Conservation (phyloP, 2,797 vertebrate species). For the Myotis myotis region DNA sequence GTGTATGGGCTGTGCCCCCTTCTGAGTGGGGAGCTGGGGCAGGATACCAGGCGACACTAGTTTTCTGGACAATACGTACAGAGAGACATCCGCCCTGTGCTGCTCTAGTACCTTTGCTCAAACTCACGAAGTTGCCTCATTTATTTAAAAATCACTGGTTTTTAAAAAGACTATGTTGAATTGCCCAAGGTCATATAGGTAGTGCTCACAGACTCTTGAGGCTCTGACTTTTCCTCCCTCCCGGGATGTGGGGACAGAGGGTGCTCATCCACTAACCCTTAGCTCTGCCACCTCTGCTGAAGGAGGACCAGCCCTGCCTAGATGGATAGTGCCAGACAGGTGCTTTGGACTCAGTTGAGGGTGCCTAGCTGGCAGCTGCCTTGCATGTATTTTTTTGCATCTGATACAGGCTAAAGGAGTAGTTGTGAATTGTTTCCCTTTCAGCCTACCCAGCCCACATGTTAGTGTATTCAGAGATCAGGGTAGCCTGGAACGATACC, state of each 20-base stretch:
- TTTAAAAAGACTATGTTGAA: background rate
- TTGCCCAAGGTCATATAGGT: constrained; percentile 55
- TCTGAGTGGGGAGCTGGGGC: constrained; percentile 57
- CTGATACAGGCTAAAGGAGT: background rate
- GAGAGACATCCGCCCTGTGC: background rate
- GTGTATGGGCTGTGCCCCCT: constrained; percentile 67
- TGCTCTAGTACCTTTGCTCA: background rate
- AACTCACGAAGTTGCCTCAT: background rate
- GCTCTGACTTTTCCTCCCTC: background rate
- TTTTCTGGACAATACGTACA: background rate
- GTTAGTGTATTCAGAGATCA: background rate
- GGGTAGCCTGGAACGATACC: background rate
- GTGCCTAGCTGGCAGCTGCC: background rate
- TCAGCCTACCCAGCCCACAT: background rate
- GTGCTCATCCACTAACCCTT: background rate
- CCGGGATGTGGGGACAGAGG: background rate
- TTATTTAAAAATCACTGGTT: background rate
- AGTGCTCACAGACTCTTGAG: background rate
- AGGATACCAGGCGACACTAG: constrained; percentile 57
- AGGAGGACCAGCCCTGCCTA: background rate
- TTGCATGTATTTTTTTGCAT: background rate
- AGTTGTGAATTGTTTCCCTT: background rate
- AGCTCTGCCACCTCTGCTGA: constrained; percentile 2
- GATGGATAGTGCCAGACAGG: constrained; percentile 3
- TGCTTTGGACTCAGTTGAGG: background rate